Evolutionary conservation across 2,888 invertebrate species (phyloP).

Genomic region (Halocaridina rubra): DNA sequence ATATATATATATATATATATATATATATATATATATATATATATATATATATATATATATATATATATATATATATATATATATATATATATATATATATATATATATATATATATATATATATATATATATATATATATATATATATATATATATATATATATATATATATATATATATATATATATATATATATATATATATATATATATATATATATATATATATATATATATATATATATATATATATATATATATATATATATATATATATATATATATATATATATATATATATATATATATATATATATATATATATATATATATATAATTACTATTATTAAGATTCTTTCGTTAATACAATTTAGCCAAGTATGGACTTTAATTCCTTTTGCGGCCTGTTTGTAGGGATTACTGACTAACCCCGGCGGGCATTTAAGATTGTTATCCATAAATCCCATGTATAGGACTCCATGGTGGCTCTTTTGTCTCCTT

Average conservation of each 20-base stretch:
- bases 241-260: slow-evolving; percentile 8
- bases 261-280: slow-evolving; percentile 8
- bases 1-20: slow-evolving; percentile 5
- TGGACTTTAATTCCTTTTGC: too few species aligned
- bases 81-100: slow-evolving; percentile 8
- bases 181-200: slow-evolving; percentile 5
- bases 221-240: not conserved
- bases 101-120: not conserved
- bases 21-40: not conserved
- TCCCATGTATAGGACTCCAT: too few species aligned
- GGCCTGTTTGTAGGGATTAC: too few species aligned
- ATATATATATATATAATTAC: too few species aligned
- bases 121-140: not conserved
- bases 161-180: slow-evolving; percentile 8
- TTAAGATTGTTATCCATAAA: too few species aligned
- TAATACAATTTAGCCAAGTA: too few species aligned
- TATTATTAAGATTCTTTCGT: too few species aligned
- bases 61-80: slow-evolving; percentile 8
- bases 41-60: not conserved
- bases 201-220: not conserved
- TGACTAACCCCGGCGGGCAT: too few species aligned
- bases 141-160: not conserved
- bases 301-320: not conserved
- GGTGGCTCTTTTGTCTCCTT: too few species aligned
- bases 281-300: not conserved